A percentile compares a stretch with the other conserved stretches of the same genome.
Evolutionary conservation across 1,140 invertebrate species (phyloP).

Genomic region (Drosophila sturtevanti): DNA sequence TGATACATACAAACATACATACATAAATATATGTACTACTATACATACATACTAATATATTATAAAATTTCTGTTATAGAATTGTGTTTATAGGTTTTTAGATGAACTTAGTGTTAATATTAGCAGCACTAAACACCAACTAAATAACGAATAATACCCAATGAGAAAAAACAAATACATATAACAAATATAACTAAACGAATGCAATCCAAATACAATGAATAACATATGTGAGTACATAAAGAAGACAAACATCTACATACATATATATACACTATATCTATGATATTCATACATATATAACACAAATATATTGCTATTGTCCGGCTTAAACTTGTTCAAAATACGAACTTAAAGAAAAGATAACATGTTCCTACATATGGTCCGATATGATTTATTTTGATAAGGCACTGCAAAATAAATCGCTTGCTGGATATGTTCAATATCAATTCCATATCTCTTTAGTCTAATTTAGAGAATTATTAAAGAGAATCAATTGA

Average conservation of each 20-base stretch:
- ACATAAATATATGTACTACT: no score
- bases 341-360: background rate
- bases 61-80: background rate
- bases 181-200: constrained; percentile 25
- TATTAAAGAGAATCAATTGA: no score
- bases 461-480: no score
- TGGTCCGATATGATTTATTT: constrained; percentile 2
- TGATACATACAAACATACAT: background rate
- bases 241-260: background rate
- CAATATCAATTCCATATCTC: no score
- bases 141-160: constrained; percentile 11
- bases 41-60: background rate
- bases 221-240: constrained; percentile 11
- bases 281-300: background rate
- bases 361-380: constrained; percentile 12
- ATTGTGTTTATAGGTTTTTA: constrained; percentile 11
- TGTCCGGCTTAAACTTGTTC: constrained; percentile 6
- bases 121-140: background rate
- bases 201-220: constrained; percentile 39
- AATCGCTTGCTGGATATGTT: background rate
- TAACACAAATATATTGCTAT: background rate
- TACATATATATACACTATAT: background rate
- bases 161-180: constrained; percentile 8
- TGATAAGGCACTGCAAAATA: background rate
- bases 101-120: constrained; percentile 15